Evolutionary conservation across 2,888 invertebrate genomes (phyloP), one percentile per base, ranked within the genome.

Genomic region (Mimas tiliae): DNA sequence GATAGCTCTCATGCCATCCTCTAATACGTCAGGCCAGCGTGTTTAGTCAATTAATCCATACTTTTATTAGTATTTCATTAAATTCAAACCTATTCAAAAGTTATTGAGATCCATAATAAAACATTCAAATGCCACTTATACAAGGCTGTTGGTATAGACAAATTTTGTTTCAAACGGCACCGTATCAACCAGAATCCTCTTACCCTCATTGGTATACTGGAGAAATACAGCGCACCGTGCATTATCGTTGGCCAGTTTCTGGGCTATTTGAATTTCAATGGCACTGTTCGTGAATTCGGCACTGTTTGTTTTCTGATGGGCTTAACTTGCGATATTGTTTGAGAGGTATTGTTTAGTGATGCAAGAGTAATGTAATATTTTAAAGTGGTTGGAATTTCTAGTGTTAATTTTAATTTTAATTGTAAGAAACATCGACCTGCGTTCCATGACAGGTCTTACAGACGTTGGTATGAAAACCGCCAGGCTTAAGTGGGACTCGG

Each of bases 201-300:
- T 69, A 68, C 14, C 27, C 69, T 70, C 72, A 72, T 72, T 71
- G 66, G 51, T 70, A 72, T 71, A 72, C 72, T 67, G 70, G 63
- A 71, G 69, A 67, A 71, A 72, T 68, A 69, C 58, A 58, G 58
- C 58, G 58, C 58, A 16, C 62, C 45, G 69, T 45, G 69, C 58
- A 70, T 72, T 72, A 72, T 70, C 70, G 63, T 66, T 19, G 58
- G 19, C 38, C 58, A 45, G 65, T 53, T 65, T 64, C 65, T 63
- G 63, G 65, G 63, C 66, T n/a, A 70, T 71, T 69, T 71, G 71
- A 71, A 71, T 71, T 68, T 72, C 68, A 72, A 69, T 70, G 51
- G 19, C 16, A 27, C 62, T 14, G 16, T 33, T 6, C 38, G 34
- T 12, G 38, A 6, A 42, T 42, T 58, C 42, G 11, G 38, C 38